A percentile compares a stretch with the other conserved stretches of the same genome.
These are phyloP conservation scores for Ormyrus labotus DNA, from an alignment of 2,888 invertebrate genomes.

Conservation along the genomic window DNA sequence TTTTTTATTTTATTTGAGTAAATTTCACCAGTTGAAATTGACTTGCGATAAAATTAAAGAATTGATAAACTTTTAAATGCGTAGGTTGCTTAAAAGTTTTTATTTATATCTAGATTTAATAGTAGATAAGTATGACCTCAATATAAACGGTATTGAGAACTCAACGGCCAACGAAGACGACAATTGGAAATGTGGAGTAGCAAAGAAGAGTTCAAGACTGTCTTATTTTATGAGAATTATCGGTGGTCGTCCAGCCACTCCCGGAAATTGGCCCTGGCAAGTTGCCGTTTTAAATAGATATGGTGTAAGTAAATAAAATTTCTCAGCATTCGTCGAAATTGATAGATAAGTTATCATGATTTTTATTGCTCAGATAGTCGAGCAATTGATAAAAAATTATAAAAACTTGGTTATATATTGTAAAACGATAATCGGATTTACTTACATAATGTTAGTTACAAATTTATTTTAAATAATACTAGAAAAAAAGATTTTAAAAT, in stretches of 20 bases:
- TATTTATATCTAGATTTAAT: slow-evolving; percentile 61
- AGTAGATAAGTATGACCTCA: slow-evolving; percentile 68
- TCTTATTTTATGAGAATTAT: slow-evolving; percentile 83
- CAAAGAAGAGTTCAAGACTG: slow-evolving; percentile 66
- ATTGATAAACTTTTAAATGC: neutral
- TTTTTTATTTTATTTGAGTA: too few species aligned
- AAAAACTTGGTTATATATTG: neutral
- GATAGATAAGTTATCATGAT: too few species aligned
- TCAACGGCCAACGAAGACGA: slow-evolving; percentile 61
- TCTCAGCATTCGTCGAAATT: too few species aligned
- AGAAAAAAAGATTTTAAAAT: too few species aligned
- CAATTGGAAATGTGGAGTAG: slow-evolving; percentile 71
- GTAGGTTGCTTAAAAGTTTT: neutral
- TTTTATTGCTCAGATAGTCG: too few species aligned
- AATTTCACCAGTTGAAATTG: too few species aligned
- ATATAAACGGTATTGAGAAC: slow-evolving; percentile 66
- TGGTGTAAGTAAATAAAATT: slow-evolving; percentile 78
- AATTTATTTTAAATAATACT: too few species aligned
- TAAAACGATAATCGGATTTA: neutral
- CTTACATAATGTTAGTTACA: too few species aligned
- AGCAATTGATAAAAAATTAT: too few species aligned
- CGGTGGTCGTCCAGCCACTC: slow-evolving; percentile 87
- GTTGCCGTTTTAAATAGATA: slow-evolving; percentile 91
- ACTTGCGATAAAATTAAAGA: too few species aligned
- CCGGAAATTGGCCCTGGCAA: slow-evolving; percentile 96